Percentiles rank a stretch among this genome's conserved stretches.
Evolutionary conservation across 2,113 vertebrate species (phyloP).

Genomic region (Periophthalmodon schlosseri): DNA sequence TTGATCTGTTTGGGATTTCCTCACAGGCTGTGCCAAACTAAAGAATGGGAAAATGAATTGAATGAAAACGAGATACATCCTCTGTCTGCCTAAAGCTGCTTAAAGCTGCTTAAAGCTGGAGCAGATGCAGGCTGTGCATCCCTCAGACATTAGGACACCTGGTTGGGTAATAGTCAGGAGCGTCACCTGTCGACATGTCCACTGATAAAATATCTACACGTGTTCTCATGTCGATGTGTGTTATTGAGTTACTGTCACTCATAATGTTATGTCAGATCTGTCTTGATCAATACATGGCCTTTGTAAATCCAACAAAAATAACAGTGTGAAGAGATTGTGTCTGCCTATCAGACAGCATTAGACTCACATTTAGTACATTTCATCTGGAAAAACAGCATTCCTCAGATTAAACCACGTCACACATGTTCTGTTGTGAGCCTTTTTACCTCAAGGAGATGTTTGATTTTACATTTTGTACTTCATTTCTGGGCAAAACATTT

Average conservation of each 20-base stretch:
- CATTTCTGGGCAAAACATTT: too few species aligned
- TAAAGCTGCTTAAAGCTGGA: too few species aligned
- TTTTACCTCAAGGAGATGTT: constrained; percentile 2
- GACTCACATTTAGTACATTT: constrained; percentile 1
- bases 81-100: neutral
- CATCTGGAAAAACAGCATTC: neutral
- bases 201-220: neutral
- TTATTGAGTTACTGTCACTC: neutral
- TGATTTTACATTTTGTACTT: neutral
- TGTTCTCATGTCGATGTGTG: neutral
- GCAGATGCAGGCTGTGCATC: neutral
- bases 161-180: too few species aligned
- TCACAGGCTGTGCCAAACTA: neutral
- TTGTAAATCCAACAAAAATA: neutral
- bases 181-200: neutral
- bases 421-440: neutral
- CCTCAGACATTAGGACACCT: neutral
- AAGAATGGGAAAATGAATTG: neutral
- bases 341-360: neutral
- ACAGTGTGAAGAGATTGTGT: neutral
- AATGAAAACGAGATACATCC: neutral
- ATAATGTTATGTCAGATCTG: neutral
- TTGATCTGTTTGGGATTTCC: neutral
- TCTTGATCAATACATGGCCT: neutral
- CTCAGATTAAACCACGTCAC: neutral